A percentile compares a stretch with the other conserved stretches of the same genome.
These are phyloP conservation scores for Mystacornis crossleyi DNA, from an alignment of 2,113 vertebrate genomes.

Conservation along the genomic window DNA sequence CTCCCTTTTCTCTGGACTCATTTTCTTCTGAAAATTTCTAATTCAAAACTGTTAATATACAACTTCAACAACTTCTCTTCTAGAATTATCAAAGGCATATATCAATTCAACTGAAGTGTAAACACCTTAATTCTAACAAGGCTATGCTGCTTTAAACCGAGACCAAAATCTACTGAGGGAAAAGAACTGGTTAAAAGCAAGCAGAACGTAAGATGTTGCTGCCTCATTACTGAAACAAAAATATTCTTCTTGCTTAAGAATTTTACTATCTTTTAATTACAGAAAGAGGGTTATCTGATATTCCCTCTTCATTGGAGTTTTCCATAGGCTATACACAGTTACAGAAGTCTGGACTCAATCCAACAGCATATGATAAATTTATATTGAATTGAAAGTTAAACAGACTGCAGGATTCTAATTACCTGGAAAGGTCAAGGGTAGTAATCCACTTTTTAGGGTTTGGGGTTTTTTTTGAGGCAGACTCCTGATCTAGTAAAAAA, in stretches of 20 bases:
- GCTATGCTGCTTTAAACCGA: neutral
- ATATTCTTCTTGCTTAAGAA: neutral
- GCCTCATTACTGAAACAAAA: neutral
- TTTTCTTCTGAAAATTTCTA: neutral
- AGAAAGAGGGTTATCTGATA: neutral
- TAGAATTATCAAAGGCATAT: neutral
- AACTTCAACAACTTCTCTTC: neutral
- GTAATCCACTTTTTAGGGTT: neutral
- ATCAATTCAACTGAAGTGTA: neutral
- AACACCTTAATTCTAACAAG: neutral
- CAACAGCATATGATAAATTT: neutral
- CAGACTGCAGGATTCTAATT: neutral
- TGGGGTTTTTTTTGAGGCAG: neutral
- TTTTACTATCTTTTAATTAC: constrained; percentile 22
- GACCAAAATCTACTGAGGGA: neutral
- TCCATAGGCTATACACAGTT: neutral
- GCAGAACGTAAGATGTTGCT: neutral
- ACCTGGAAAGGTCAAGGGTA: neutral
- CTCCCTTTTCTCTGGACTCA: neutral
- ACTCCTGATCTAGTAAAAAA: constrained; percentile 14
- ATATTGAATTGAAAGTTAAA: constrained; percentile 28
- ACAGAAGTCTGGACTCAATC: neutral
- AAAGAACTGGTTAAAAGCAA: neutral
- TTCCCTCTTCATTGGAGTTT: neutral
- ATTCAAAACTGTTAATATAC: neutral